Evolutionary conservation across 2,113 vertebrate genomes (phyloP), one percentile per base, ranked within the genome.

Genomic region (Tragelaphus strepsiceros): DNA sequence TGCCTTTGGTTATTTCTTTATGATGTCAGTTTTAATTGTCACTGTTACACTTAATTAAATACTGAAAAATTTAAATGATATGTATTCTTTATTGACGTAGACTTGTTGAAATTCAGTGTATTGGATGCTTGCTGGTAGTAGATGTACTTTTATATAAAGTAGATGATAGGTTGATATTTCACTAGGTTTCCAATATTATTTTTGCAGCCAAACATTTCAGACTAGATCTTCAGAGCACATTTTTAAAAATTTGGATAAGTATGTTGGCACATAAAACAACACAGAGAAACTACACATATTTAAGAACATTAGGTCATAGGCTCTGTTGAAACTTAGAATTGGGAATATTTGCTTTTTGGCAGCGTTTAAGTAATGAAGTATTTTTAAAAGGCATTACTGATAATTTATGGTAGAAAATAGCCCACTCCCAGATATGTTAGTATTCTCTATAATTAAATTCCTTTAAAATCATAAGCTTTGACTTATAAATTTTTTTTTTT

Each of bases 81-180:
- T 71, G 21, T 92, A 96, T 61, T 97, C 86, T 97, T 96, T 85
- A 32, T 96, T 97, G 84, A 97, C 98, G 84, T 54, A 97, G 62
- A 97, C 81, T 97, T 97, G 93, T 88, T 98, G 96, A 98, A 97
- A 98, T 98, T 95, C 28, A 59, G 86, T 98, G 54, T 97, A 71
- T 97, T 93, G 94, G 61, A 98, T 91, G 77, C 61, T 94, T 46
- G 85, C 92, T 94, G 85, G 86, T 95, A 98, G 94, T 94, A 97
- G 96, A 97, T 97, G 90, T 90, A 97, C 91, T 98, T 98, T 98
- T 94, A 98, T 98, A 98, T 90, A 98, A 94, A 97, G 89, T 90
- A 94, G 96, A 96, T 85, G 90, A 94, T 94, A 95, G 88, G 46
- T 97, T 97, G 93, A 97, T 96, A 85, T 98, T 98, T 98, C 96